Percentiles rank a stretch among this genome's conserved stretches.
Evolutionary conservation across 2,888 invertebrate genomes (phyloP).

Genomic region (Oscheius sp.): DNA sequence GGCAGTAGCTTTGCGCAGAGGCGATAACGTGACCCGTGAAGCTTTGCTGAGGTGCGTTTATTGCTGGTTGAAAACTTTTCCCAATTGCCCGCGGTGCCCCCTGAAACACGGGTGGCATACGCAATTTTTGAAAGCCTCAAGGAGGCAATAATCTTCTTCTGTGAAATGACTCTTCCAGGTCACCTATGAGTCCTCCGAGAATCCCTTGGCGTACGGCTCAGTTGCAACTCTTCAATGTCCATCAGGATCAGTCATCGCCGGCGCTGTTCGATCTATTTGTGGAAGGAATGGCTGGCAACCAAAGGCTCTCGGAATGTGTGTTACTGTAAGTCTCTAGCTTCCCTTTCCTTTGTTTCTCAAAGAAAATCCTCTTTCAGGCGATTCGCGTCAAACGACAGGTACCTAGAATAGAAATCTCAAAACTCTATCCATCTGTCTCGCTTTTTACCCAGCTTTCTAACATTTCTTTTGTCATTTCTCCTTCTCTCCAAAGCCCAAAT

Average conservation of each 20-base stretch:
- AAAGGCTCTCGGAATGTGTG: slow-evolving; percentile 10
- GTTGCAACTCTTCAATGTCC: slow-evolving; percentile 35
- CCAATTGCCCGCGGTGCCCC: slow-evolving; percentile 63
- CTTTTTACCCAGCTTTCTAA: not conserved
- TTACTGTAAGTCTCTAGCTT: slow-evolving; percentile 1
- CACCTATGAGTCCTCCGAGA: slow-evolving; percentile 29
- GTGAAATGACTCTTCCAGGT: too few relatives aligned
- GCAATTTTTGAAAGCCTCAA: slow-evolving; percentile 58
- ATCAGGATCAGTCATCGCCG: slow-evolving; percentile 30
- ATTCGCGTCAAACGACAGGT: slow-evolving; percentile 28
- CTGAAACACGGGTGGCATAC: slow-evolving; percentile 60
- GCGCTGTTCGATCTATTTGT: slow-evolving; percentile 36
- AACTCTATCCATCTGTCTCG: not conserved
- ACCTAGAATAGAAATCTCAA: not conserved
- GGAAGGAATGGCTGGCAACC: slow-evolving; percentile 40
- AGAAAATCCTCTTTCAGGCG: not conserved
- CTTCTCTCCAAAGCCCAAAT: not conserved
- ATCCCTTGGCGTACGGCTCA: slow-evolving; percentile 35
- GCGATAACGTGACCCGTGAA: slow-evolving; percentile 69
- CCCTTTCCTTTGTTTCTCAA: not conserved
- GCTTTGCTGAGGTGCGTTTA: slow-evolving; percentile 69
- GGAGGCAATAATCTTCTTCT: slow-evolving; percentile 4
- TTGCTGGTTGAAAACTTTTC: slow-evolving; percentile 69
- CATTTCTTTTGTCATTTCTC: not conserved
- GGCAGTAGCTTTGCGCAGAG: slow-evolving; percentile 51